Evolutionary conservation across 2,113 vertebrate genomes (phyloP).

Genomic region (Mormyrus lacerda): DNA sequence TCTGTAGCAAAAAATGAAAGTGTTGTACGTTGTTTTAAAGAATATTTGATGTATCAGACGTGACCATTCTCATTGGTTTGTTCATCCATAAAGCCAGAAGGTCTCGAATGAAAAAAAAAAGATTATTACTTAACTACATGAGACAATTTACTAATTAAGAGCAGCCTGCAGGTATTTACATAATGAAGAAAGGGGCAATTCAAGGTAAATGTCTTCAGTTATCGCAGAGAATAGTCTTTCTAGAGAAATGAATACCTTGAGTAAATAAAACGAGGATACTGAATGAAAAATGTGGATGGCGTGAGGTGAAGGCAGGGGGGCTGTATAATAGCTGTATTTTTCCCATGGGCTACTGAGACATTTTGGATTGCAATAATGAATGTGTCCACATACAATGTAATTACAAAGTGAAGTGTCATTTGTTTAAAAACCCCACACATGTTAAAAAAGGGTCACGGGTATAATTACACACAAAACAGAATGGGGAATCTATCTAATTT

Average conservation of each 20-base stretch:
- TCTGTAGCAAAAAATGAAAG: neutral
- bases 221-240: too few species aligned
- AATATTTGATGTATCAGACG: neutral
- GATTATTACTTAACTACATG: neutral
- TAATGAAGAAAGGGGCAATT: neutral
- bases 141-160: neutral
- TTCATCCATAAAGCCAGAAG: neutral
- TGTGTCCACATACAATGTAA: neutral
- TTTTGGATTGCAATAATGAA: neutral
- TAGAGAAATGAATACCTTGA: neutral
- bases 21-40: neutral
- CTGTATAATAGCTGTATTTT: neutral
- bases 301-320: neutral
- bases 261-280: neutral
- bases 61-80: neutral
- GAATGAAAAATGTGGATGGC: neutral
- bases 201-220: neutral
- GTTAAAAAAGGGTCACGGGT: neutral
- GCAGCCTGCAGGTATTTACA: neutral
- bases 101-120: neutral
- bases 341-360: neutral
- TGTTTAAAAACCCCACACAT: neutral
- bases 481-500: neutral
- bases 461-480: neutral
- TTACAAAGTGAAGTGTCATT: neutral